Conservation (phyloP, 2,888 invertebrate species). For the Muschampia plurimacula region DNA sequence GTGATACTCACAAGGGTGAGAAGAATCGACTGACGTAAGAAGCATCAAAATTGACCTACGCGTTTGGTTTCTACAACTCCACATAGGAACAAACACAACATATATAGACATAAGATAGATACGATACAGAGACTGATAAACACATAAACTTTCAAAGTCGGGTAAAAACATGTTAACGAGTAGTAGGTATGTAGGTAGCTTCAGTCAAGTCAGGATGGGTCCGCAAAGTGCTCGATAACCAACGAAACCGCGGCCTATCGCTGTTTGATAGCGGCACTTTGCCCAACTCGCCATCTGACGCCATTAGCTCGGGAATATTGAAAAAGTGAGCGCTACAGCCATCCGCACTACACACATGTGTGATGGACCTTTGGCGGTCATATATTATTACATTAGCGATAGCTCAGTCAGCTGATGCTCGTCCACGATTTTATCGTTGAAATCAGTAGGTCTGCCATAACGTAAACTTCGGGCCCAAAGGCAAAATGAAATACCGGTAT, state of each 20-base stretch:
- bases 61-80: no score
- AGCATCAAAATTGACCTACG: no score
- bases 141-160: no score
- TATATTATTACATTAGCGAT: conserved; percentile 10
- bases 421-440: neutral
- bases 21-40: no score
- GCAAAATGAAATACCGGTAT: no score
- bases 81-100: no score
- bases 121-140: no score
- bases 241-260: conserved; percentile 81
- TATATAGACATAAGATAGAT: no score
- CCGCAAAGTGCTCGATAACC: conserved; percentile 84
- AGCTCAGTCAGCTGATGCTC: neutral
- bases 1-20: no score
- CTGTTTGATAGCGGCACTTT: conserved; percentile 86
- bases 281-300: conserved; percentile 83
- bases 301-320: conserved; percentile 81
- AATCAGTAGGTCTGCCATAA: neutral
- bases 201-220: conserved; percentile 60
- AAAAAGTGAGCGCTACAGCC: conserved; percentile 75
- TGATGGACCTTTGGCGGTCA: conserved; percentile 43
- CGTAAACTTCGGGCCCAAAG: no score
- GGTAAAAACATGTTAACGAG: neutral
- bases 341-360: conserved; percentile 45
- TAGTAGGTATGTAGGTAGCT: neutral